Base-by-base conservation (phyloP, 2,797 vertebrate genomes). In the Onychomys leucogaster region DNA sequence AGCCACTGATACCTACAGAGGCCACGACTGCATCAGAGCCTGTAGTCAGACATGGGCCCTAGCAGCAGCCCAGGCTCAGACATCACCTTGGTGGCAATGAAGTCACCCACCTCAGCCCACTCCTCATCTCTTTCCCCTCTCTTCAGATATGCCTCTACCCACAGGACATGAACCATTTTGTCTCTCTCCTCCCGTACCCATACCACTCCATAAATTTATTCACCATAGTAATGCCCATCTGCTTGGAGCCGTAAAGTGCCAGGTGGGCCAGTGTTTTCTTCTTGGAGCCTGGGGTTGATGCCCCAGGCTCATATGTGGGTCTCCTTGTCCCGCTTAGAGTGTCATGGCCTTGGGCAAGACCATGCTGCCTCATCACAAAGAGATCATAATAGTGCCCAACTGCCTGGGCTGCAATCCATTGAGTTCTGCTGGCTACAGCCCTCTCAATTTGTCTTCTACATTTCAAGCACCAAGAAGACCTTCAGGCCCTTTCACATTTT, bases 391-490 rank as follows among this genome's bases (percentile, higher is more conserved):
- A 73, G 37, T 73, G 19, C 69, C 69, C 69, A 73, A 23, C n/a
- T 11, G 37, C n/a, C n/a, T 21, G 37, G 10, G 21, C n/a, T 8
- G n/a, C 4, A 2, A 5, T 73, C n/a, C 69, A 73, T 73, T 73
- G 69, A 73, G 69, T 73, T 41, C 10, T 37, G 4, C 21, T 2
- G 0, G 11, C n/a, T 19, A n/a, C 37, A 41, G n/a, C n/a, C n/a
- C n/a, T 41, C 37, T 73, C 9, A 21, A 25, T 75, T 75, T 67
- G 67, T 75, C 37, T 95, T 61, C 87, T 61, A 63, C 55, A 86
- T 78, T 96, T 8, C 86, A 77, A 96, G 41, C 41, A 86, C 75
- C 75, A 91, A 91, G 85, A 82, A 83, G 67, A 95, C 55, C 55
- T 80, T 29, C 43, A 92, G 65, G 55, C 49, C 61, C 57, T 90